Evolutionary conservation across 2,888 invertebrate genomes (phyloP), one percentile per base, ranked within the genome.

Genomic region (Meghimatium bilineatum): DNA sequence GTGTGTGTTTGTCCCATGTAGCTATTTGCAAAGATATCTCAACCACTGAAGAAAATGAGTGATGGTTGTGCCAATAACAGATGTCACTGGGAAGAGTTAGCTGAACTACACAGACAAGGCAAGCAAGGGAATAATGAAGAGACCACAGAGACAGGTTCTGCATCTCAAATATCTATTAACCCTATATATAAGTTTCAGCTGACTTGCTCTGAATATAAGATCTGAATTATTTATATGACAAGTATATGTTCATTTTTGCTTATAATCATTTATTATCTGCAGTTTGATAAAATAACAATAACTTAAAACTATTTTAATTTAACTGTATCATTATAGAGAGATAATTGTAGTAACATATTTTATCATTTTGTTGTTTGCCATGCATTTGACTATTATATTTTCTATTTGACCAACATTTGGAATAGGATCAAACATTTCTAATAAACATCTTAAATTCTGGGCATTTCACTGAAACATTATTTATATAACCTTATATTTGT

Each of bases 61-160:
- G 95, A 96, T 74, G 98, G 98, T 34, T 98, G 97, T 0, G 91
- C 96, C 91, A 96, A 96, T 89, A 98, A 98, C 94, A 94, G 97
- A 67, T 95, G 96, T 90, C 96, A 97, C 89, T 98, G 98, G 98
- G 97, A 97, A 93, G 97, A 97, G 93, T 94, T 98, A 80, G 97
- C 97, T 0, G 97, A 97, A 14, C 81, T 88, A 17, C 77, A 77
- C 32, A 63, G 32, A 66, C n/a, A 49, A 29, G 34, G 78, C 78
- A 78, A 78, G 67, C 66, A 66, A 67, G 78, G 14, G 38, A 78
- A 44, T 66, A 66, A 10, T 78, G 56, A 80, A 60, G 80, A n/a
- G 26, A 34, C 49, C 34, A 67, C 69, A 69, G 56, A 80, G 44
- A 38, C 36, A 80, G 80, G 71, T 80, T 71, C 71, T 71, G 56